Base-by-base conservation (phyloP, 1,140 invertebrate species). In the Drosophila lacteicornis region DNA sequence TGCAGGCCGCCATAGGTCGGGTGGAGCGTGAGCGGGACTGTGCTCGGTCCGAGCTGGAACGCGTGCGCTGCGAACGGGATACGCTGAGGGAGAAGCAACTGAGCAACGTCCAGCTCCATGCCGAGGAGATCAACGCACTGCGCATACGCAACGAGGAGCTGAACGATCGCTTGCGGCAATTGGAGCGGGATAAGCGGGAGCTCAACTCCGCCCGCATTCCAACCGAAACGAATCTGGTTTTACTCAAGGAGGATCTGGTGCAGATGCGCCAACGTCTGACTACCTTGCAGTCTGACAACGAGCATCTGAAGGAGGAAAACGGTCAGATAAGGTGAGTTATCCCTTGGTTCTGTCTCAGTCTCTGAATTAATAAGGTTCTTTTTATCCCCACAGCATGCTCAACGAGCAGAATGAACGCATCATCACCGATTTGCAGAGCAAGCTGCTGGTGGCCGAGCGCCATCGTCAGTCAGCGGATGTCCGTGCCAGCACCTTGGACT, bases 371-470 rank as follows among this genome's bases (percentile, higher is more conserved):
- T 25, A 11, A 40, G 2, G 2, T 13, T 8, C 19, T 25, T 0
- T 30, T 11, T 51, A 50, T 43, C 2, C 2, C 8, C 7, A 25
- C 25, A 92, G 92, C 36, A 63, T 93, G 58, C 43, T 93, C 0
- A 91, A 93, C 7, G 92, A 92, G 25, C 92, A 93, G 53, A 91
- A 91, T 15, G 92, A 93, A 56, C 90, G 90, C n/a, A 73, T 87
- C 2, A 61, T 93, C 27, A 73, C 73, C 1, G 92, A 92, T 1
- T 80, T 82, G 25, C 91, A 92, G 27, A 77, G 65, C 63, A 92
- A 91, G 15, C 61, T 92, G 2, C 9, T 78, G 7, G 43, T 90
- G 27, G 81, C 86, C 9, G 92, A 93, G 25, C 79, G 75, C 2
- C 77, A 93, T 40, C 55, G 83, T 2, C 78, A 82, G 11, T 62